Conservation (phyloP, 2,888 invertebrate genomes). For the Ceramica pisi region DNA sequence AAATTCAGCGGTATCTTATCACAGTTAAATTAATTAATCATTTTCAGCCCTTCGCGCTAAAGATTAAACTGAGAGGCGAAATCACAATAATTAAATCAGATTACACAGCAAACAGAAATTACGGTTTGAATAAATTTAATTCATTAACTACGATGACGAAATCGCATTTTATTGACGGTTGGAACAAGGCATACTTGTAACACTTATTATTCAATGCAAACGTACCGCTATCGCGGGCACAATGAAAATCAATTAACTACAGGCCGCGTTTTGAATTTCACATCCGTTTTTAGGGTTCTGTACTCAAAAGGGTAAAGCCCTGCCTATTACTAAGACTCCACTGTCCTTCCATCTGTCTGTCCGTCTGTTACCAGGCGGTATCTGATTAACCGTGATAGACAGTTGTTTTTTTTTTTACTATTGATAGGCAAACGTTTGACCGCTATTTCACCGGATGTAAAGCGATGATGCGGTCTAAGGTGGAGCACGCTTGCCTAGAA, state of each 20-base stretch:
- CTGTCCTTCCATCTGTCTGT: too few species aligned
- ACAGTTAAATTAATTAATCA: conserved; percentile 31
- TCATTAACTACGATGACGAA: conserved; percentile 20
- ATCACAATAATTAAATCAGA: conserved; percentile 34
- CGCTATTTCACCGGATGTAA: too few species aligned
- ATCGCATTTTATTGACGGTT: conserved; percentile 11
- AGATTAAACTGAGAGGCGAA: conserved; percentile 33
- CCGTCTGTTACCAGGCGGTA: too few species aligned
- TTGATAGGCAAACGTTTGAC: too few species aligned
- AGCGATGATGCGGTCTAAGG: too few species aligned
- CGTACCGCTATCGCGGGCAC: conserved; percentile 3
- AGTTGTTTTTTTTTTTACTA: too few species aligned
- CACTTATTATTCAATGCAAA: conserved; percentile 6
- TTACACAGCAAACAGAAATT: conserved; percentile 40
- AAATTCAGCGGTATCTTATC: conserved; percentile 18
- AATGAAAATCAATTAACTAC: conserved; percentile 29
- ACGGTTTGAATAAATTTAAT: conserved; percentile 36
- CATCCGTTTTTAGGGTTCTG: conserved; percentile 7
- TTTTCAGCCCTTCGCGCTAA: neutral
- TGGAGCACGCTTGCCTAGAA: too few species aligned
- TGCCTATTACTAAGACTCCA: too few species aligned
- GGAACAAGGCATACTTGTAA: neutral
- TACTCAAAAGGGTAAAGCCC: too few species aligned
- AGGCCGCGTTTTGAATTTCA: conserved; percentile 7
- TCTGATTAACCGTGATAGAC: too few species aligned